Evolutionary conservation across 2,113 vertebrate species (phyloP).

Genomic region (Neogale vison): DNA sequence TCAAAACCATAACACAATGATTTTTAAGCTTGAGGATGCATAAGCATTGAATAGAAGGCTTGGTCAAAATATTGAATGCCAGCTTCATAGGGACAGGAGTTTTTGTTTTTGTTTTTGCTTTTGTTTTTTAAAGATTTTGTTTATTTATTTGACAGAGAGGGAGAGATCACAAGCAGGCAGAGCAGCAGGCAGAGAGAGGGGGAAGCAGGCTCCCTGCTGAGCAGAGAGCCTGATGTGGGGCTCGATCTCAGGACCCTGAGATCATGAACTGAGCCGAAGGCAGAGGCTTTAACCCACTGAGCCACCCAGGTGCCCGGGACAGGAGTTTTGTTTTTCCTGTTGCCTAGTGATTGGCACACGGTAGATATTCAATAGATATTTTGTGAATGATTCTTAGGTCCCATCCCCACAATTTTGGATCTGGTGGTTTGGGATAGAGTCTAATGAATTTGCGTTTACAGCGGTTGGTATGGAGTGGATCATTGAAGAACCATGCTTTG

Average conservation of each 20-base stretch:
- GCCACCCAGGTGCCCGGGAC: background rate
- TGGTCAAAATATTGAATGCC: background rate
- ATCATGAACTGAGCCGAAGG: no score
- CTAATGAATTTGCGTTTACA: background rate
- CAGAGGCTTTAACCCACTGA: no score
- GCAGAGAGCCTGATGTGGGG: no score
- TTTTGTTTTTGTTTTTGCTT: background rate
- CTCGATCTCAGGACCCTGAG: no score
- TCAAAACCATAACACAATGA: background rate
- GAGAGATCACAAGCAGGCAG: no score
- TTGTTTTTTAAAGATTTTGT: no score
- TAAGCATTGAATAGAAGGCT: background rate
- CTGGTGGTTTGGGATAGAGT: background rate
- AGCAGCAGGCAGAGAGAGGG: no score
- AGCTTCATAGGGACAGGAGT: background rate
- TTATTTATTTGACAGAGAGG: no score
- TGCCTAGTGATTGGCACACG: background rate
- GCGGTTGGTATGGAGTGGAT: background rate
- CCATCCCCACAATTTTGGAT: no score
- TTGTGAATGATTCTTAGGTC: background rate
- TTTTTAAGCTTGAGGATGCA: background rate
- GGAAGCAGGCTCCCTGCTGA: no score
- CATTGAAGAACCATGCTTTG: background rate
- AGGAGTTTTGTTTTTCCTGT: background rate
- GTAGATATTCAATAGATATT: background rate